Evolutionary conservation across 2,113 vertebrate species (phyloP), one percentile per base, ranked within the genome.

Genomic region (Eubucco bourcierii): DNA sequence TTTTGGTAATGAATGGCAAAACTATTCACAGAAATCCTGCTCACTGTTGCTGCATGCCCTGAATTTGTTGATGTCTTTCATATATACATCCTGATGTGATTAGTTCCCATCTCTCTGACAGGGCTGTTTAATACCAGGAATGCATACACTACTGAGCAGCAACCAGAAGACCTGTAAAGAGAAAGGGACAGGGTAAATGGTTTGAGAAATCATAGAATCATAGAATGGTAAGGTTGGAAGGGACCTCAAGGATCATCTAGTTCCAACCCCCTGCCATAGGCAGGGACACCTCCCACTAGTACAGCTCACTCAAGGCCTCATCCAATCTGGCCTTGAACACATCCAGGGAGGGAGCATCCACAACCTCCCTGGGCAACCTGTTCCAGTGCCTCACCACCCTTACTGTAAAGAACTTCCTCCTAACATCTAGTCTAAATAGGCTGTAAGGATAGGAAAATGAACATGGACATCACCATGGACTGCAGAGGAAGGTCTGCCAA

Each of bases 1-100:
- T 77, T 90, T 86, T 86, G 52, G 46, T 94, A 84, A 88, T 85
- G 80, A 95, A 86, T 64, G 55, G 77, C 61, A 90, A 87, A 94
- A 71, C 88, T 76, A 47, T 53, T 95, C 72, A 61, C 73, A 85
- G 73, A 79, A 92, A 90, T 90, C 44, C 53, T 52, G 61, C 68
- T 87, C 53, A 24, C 65, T 94, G 84, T 87, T 90, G 61, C 78
- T 85, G 53, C 63, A 58, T 39, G 90, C 50, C 34, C 58, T 90
- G 77, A 67, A n/a, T 90, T 80, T 81, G 77, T 75, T 58, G 82
- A 56, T 76, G 33, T 77, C 86, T 90, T 84, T 64, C 41, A 28
- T 47, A 2, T 47, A 78, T 65, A 29, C 31, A 9, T 58, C 44
- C 56, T 17, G 28, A 65, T 78, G 29, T 14, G 86, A 29, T 7